Evolutionary conservation across 1,140 invertebrate species (phyloP), one percentile per base, ranked within the genome.

Genomic region (Drosophila fuyamai): DNA sequence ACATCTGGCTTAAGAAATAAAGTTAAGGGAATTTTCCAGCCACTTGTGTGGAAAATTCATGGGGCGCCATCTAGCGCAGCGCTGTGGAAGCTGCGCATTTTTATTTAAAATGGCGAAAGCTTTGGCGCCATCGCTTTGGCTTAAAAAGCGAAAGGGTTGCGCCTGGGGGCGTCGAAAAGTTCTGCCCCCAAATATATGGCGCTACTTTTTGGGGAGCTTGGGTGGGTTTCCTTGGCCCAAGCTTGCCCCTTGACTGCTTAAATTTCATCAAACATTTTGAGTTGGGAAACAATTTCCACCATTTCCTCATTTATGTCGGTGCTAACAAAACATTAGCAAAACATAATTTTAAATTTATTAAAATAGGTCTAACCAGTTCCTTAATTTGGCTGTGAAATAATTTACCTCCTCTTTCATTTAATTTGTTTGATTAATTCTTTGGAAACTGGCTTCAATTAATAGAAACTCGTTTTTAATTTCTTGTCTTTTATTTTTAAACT

Each of bases 31-130:
- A 23, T 46, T 65, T 61, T 38, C 44, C 35, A n/a, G 3, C 27
- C 13, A 14, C 27, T n/a, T 14, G 7, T 3, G 2, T 6, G 4
- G 12, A 29, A 48, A 29, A n/a, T 23, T n/a, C 36, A 23, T 27
- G 32, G 1, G 4, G 14, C 81, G 81, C 81, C 81, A 85, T 73
- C 81, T 84, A 53, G 38, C 61, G 77, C 62, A 35, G 40, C 12
- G 27, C 50, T 7, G 27, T 14, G 59, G 55, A 84, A 74, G 72
- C 72, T 59, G 61, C 41, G 13, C 51, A 76, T 88, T 88, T 88
- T 81, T 86, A 82, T 86, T 82, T 88, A 86, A 86, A 86, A 85
- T 88, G 79, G 79, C 83, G 83, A 86, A 86, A 86, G 83, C 83
- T 86, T 86, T 86, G 83, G 83, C 83, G 83, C 83, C 83, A 88